Percentiles rank a stretch among this genome's conserved stretches.
phyloP scores from a whole-genome alignment of 2,888 invertebrate genomes.

The Scelioninae gen. 1 region DNA sequence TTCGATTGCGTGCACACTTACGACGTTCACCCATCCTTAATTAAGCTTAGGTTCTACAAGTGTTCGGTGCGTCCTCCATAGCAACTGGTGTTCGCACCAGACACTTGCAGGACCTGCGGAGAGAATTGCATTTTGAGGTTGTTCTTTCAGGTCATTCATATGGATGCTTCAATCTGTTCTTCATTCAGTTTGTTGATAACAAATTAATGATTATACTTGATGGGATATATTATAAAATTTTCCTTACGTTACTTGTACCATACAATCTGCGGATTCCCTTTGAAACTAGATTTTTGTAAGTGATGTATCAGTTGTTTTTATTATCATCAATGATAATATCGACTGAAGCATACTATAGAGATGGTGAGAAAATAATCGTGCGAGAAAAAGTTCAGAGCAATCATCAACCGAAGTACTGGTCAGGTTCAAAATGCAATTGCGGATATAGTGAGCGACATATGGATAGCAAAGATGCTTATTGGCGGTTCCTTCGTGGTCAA shows the following conservation, averaged over 20 bases:
- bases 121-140: slow-evolving; percentile 60
- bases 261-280: no score
- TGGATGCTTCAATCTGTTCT: slow-evolving; percentile 20
- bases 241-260: no score
- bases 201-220: no score
- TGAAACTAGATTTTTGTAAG: no score
- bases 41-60: slow-evolving; percentile 49
- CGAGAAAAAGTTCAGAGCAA: slow-evolving; percentile 50
- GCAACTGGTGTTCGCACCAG: no score
- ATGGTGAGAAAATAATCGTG: slow-evolving; percentile 47
- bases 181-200: no score
- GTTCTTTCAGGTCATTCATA: slow-evolving; percentile 18
- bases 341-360: slow-evolving; percentile 41
- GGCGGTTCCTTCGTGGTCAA: slow-evolving; percentile 72
- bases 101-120: slow-evolving; percentile 27
- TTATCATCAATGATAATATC: no score
- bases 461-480: slow-evolving; percentile 68
- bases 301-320: no score
- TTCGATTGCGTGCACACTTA: slow-evolving; percentile 70
- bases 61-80: no score
- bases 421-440: slow-evolving; percentile 67
- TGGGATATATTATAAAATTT: no score
- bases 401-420: slow-evolving; percentile 46
- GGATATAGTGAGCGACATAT: slow-evolving; percentile 43
- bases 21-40: slow-evolving; percentile 63